Base-by-base conservation (phyloP, 1,140 invertebrate genomes). In the Euschistus heros region DNA sequence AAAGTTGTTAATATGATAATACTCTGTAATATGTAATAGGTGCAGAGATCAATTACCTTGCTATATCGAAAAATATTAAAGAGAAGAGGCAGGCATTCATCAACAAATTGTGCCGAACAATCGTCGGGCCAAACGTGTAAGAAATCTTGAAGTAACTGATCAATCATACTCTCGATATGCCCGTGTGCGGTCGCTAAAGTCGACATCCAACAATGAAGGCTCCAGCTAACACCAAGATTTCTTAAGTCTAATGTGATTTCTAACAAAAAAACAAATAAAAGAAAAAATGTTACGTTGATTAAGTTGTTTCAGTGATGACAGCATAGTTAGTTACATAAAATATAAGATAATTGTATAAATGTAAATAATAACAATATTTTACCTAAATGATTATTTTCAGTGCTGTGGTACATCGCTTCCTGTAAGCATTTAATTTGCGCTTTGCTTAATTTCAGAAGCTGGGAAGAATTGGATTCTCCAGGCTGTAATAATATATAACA, bases 321-420 rank as follows among this genome's bases (percentile, higher is more conserved):
- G n/a, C n/a, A n/a, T n/a, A n/a, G n/a, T 46, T 46, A 46, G 10
- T n/a, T 13, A 46, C 44, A 46, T 13, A 13, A 46, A 46, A 13
- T 46, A 46, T 46, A 30, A 30, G 8, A 37, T 37, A 37, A 37
- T 6, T 30, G 30, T 30, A 37, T 37, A 37, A 37, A 37, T 37
- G 13, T 37, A 1, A 2, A 54, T 14, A 54, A 20, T 26, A 10
- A 5, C 18, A 33, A 59, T 24, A 6, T 6, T 27, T 73, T 71
- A 88, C 87, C 87, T 69, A 94, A 79, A 77, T 92, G 87, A 73
- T 91, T 91, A 72, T 89, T 92, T 75, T 94, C 91, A 2, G 89
- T 87, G 69, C 88, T 89, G 72, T 92, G 91, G 74, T 94, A 94
- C 89, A 94, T 92, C 4, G 91, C 90, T 77, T 94, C 91, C 72